Base-by-base conservation (phyloP, 2,888 invertebrate genomes). In the Drosophila diplacantha region DNA sequence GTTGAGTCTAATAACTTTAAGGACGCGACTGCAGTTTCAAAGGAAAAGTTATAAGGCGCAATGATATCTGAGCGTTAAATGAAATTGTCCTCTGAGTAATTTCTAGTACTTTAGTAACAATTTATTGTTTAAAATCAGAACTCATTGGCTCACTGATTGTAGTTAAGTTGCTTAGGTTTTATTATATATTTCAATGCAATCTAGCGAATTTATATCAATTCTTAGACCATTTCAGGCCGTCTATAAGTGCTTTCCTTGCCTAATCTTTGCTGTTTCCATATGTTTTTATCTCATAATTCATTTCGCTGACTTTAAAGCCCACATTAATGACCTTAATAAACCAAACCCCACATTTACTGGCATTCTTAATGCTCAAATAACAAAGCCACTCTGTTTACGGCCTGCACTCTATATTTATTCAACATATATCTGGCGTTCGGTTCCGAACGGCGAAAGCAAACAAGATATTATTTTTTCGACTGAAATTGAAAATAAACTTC, bases 401-500 rank as follows among this genome's bases (percentile, higher is more conserved):
- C 18, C 8, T 8, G 12, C 29, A 31, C 29, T 46, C 14, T 18
- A 8, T 59, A 44, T 64, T 67, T 67, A 24, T 31, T 57, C 43
- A 58, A 38, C 37, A 67, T 58, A 39, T 18, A 64, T 68, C 39
- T 29, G 69, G 32, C 53, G 34, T 56, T 58, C 61, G 43, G 44
- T 44, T 60, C 37, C 60, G 54, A 55, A 52, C 52, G 50, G 64
- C 62, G 24, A 74, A 68, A 73, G 56, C 74, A 72, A 78, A 77
- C 75, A 70, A 61, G 59, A 73, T 79, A 74, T 76, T 65, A 44
- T 43, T 38, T 31, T 44, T 51, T 22, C 44, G 43, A 35, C 31
- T 26, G 22, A 64, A 80, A 82, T 77, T 64, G 65, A 72, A 60
- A 69, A 70, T 69, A 62, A 50, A 60, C 37, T 49, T 44, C 46